Conservation (phyloP, 2,113 vertebrate genomes). For the Monopterus albus region DNA sequence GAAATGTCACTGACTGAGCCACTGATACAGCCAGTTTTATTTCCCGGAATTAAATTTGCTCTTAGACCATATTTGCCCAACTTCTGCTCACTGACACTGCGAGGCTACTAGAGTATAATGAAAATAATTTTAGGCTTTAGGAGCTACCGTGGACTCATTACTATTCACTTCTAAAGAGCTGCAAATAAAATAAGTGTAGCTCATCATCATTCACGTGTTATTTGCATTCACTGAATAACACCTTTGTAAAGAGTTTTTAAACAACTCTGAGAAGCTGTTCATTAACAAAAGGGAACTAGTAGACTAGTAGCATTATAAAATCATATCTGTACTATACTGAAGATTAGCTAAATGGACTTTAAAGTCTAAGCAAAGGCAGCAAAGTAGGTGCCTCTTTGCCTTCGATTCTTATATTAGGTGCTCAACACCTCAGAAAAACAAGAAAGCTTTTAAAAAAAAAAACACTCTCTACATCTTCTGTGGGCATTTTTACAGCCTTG, state of each 20-base stretch:
- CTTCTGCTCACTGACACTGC: background rate
- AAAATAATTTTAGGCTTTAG: background rate
- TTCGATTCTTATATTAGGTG: background rate
- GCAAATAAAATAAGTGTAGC: background rate
- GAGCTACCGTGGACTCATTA: background rate
- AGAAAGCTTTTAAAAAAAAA: background rate
- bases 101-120: background rate
- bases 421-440: background rate
- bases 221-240: constrained; percentile 3
- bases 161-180: background rate
- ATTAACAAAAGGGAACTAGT: background rate
- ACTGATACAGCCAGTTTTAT: background rate
- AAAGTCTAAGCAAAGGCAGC: background rate
- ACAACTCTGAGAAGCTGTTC: background rate
- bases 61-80: background rate
- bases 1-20: constrained; percentile 3
- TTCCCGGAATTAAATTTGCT: constrained; percentile 12
- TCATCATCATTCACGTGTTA: background rate
- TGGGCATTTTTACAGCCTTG: constrained; percentile 6
- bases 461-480: background rate
- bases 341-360: constrained; percentile 13
- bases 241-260: background rate
- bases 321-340: background rate
- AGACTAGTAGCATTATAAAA: background rate
- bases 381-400: background rate